Conservation (phyloP, 2,888 invertebrate species). For the Ophion ellenae region DNA sequence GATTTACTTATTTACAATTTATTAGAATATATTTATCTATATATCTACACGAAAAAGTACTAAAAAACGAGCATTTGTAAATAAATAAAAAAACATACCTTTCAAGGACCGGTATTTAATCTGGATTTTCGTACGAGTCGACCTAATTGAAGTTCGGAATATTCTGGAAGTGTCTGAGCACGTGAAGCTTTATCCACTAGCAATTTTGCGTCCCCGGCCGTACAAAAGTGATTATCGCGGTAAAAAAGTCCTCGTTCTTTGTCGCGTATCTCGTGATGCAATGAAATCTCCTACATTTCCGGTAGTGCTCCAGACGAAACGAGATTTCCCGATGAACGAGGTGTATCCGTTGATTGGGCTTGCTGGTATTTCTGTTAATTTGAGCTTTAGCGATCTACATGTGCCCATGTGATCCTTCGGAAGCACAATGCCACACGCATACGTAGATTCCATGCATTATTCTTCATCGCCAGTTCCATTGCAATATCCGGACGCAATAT, state of each 20-base stretch:
- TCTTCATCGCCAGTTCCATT: too few relatives aligned
- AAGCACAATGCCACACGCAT: too few relatives aligned
- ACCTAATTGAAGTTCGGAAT: too few relatives aligned
- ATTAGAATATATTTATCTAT: too few relatives aligned
- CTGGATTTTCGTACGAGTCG: too few relatives aligned
- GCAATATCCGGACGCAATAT: too few relatives aligned
- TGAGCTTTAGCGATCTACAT: slow-evolving; percentile 4
- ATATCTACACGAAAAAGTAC: too few relatives aligned
- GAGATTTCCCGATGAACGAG: slow-evolving; percentile 26
- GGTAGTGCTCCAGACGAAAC: slow-evolving; percentile 10
- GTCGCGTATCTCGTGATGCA: not conserved
- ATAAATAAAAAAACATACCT: too few relatives aligned
- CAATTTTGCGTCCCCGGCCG: not conserved
- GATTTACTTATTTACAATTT: too few relatives aligned
- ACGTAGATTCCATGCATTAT: too few relatives aligned
- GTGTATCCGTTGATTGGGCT: slow-evolving; percentile 41
- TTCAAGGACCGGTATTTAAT: too few relatives aligned
- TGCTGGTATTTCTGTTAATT: slow-evolving; percentile 42
- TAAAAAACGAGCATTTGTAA: not conserved
- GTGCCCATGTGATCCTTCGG: not conserved
- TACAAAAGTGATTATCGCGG: not conserved
- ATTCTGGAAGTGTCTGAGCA: too few relatives aligned
- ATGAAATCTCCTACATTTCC: not conserved
- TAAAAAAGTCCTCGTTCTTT: not conserved
- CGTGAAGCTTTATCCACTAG: not conserved